Evolutionary conservation across 2,888 invertebrate genomes (phyloP), one percentile per base, ranked within the genome.

Genomic region (Plagiodera versicolora): DNA sequence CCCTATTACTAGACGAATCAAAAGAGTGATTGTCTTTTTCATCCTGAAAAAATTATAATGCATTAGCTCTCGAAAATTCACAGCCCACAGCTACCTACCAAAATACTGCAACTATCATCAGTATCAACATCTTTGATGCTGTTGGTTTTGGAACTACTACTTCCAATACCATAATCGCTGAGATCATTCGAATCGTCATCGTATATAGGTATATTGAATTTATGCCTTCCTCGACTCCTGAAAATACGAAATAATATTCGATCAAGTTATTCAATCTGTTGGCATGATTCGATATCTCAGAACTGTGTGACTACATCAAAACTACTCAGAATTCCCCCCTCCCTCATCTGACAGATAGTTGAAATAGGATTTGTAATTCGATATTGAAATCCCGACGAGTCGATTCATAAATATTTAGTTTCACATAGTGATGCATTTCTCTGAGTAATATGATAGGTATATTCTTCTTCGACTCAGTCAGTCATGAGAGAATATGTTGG

Each of bases 141-240:
- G 65, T 78, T 78, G 35, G 76, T 74, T 66, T 75, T 78, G 11
- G 77, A 78, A 58, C 73, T 74, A 60, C 72, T 72, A 61, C 74
- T 75, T 35, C 78, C 77, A 74, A 92, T 90, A 61, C 92, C 92
- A 70, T 92, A 86, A 80, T 92, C 93, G 73, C 91, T 92, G 67
- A 93, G 85, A 81, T 93, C 92, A 75, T 92, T 92, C 46, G 88
- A 85, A 76, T 93, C 92, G 70, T 92, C 92, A 70, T 92, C 92
- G 80, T 91, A 93, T 70, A 93, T 82, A 2, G 90, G 78, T 72
- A 84, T 82, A 70, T 83, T 84, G 65, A 84, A 78, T 74, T 88
- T 87, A 58, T 83, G 83, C 48, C 87, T 85, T 65, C 85, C 82
- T 66, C 81, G 81, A 67, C 79, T 83, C 64, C 84, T 83, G 62